Evolutionary conservation across 1,140 invertebrate species (phyloP).

Genomic region (Drosophila athabasca): DNA sequence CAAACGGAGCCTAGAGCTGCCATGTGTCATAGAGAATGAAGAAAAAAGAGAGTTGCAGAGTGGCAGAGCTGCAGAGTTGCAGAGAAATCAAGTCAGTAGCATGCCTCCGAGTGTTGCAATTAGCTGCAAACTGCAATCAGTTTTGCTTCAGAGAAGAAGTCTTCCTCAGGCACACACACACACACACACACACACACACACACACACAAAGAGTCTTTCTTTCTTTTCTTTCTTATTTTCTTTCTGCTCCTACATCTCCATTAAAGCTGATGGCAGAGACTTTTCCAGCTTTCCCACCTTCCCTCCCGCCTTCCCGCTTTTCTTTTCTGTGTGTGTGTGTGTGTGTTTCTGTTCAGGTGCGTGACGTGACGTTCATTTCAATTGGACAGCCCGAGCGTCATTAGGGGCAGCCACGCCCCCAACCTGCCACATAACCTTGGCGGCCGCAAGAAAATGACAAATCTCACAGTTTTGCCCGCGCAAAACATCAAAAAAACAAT

Average conservation of each 20-base stretch:
- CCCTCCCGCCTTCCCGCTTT: conserved; percentile 20
- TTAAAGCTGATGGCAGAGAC: conserved; percentile 32
- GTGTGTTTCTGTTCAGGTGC: conserved; percentile 47
- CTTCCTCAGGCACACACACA: conserved; percentile 12
- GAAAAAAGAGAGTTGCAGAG: conserved; percentile 11
- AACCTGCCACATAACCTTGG: conserved; percentile 36
- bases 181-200: background rate
- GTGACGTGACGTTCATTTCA: conserved; percentile 57
- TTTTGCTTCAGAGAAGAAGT: conserved; percentile 45
- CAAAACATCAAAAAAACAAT: conserved; percentile 52
- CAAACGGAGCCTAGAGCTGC: conserved; percentile 33
- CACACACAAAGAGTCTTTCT: conserved; percentile 21
- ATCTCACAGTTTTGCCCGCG: conserved; percentile 37
- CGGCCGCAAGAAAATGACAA: conserved; percentile 48
- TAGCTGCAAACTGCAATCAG: conserved; percentile 63
- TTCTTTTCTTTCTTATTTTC: conserved; percentile 18
- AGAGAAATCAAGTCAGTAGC: conserved; percentile 56
- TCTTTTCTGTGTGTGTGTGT: conserved; percentile 12
- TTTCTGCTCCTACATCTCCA: conserved; percentile 38
- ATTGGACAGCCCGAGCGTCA: conserved; percentile 55
- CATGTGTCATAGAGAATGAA: conserved; percentile 44
- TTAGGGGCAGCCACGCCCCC: conserved; percentile 48
- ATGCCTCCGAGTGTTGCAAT: conserved; percentile 62
- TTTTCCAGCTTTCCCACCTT: conserved; percentile 40
- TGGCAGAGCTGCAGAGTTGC: conserved; percentile 10